Evolutionary conservation across 2,888 invertebrate species (phyloP).

Genomic region (Diarsia dahlii): DNA sequence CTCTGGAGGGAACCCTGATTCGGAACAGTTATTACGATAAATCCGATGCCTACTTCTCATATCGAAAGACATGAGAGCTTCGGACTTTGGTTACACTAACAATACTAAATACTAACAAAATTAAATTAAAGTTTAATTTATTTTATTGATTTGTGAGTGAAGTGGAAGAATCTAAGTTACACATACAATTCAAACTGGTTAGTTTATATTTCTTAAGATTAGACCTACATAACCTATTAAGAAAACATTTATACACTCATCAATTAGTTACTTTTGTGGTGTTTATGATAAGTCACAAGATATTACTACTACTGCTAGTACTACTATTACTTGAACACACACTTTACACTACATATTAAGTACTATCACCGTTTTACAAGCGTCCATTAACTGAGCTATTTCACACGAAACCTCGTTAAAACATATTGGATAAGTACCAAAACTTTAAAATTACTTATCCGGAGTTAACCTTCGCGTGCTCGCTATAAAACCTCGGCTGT

Average conservation of each 20-base stretch:
- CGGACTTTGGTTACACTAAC: constrained; percentile 30
- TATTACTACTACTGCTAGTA: no score
- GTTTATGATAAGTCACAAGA: neutral
- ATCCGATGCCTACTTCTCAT: constrained; percentile 54
- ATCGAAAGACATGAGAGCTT: constrained; percentile 45
- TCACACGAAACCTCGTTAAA: constrained; percentile 32
- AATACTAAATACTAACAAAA: neutral
- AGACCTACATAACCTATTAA: neutral
- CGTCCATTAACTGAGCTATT: neutral
- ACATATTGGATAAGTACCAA: constrained; percentile 27
- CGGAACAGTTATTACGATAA: constrained; percentile 67
- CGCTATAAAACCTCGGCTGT: constrained; percentile 63
- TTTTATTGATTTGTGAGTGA: neutral
- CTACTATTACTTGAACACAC: neutral
- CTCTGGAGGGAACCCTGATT: constrained; percentile 68
- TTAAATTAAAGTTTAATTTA: no score
- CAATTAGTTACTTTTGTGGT: neutral
- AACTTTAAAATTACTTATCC: constrained; percentile 57
- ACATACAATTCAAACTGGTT: neutral
- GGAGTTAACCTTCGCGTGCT: constrained; percentile 39
- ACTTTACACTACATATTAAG: neutral
- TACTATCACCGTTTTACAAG: constrained; percentile 4
- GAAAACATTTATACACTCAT: neutral
- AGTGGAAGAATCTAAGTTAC: neutral
- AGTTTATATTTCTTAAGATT: neutral